Evolutionary conservation across 1,140 invertebrate species (phyloP).

Genomic region (Zaprionus ghesquierei): DNA sequence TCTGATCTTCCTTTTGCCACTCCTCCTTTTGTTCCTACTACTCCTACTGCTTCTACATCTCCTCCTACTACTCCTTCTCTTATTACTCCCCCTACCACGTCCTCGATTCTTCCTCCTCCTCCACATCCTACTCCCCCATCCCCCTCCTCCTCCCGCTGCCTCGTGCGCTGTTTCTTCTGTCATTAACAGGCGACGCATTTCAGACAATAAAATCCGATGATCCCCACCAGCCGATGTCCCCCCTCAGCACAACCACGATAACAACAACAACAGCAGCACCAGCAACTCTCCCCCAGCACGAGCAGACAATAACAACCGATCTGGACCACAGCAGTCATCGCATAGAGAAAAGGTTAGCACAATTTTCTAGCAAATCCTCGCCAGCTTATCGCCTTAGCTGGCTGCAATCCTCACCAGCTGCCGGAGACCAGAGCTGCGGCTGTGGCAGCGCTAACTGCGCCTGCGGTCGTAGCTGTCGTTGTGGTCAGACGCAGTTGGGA

Average conservation of each 20-base stretch:
- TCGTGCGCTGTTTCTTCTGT: constrained; percentile 52
- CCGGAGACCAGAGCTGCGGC: constrained; percentile 29
- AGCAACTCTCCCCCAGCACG: neutral
- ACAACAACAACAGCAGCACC: constrained; percentile 9
- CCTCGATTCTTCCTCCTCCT: neutral
- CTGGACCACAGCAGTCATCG: constrained; percentile 28
- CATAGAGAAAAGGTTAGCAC: constrained; percentile 76
- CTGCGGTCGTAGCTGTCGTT: constrained; percentile 51
- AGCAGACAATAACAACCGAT: neutral
- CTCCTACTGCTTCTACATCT: no score
- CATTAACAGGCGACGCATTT: constrained; percentile 82
- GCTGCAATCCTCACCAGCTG: neutral
- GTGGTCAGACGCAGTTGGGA: neutral
- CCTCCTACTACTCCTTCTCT: no score
- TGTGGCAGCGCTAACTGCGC: constrained; percentile 45
- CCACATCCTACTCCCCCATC: neutral
- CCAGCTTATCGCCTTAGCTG: neutral
- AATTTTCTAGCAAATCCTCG: constrained; percentile 14
- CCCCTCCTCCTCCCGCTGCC: constrained; percentile 30
- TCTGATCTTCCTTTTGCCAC: no score
- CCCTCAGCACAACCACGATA: neutral
- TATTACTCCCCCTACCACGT: no score
- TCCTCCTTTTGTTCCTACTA: no score
- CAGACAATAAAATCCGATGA: constrained; percentile 67
- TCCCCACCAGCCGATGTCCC: neutral